phyloP scores from a whole-genome alignment of 2,797 vertebrate genomes.

The Anguilla megastoma region DNA sequence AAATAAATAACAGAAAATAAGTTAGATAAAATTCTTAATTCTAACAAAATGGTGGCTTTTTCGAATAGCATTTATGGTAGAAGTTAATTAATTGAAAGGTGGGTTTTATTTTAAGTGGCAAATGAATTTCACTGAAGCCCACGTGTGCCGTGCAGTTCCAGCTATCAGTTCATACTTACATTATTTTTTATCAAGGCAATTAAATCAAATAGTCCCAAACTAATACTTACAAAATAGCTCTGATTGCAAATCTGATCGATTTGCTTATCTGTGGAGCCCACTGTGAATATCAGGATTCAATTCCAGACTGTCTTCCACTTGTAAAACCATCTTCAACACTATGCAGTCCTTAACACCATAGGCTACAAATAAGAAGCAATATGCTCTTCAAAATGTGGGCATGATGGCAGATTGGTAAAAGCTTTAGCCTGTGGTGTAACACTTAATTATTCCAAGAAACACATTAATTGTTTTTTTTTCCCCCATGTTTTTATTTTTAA shows the following conservation, averaged over 20 bases:
- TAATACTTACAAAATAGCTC: not conserved
- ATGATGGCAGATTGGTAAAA: not conserved
- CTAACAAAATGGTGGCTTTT: not conserved
- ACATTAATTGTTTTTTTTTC: not conserved
- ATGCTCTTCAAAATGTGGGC: not conserved
- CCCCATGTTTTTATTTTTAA: not conserved
- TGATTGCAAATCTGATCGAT: not conserved
- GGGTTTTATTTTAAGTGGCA: not conserved
- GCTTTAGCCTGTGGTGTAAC: not conserved
- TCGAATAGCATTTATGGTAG: not conserved
- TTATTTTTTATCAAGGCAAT: not conserved
- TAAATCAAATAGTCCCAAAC: not conserved
- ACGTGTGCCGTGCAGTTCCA: not conserved
- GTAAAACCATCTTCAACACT: not conserved
- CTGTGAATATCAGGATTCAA: not conserved
- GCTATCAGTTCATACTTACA: not conserved
- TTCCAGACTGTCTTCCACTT: not conserved
- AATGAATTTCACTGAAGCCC: not conserved
- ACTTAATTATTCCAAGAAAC: not conserved
- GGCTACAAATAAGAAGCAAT: not conserved
- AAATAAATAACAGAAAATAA: not conserved
- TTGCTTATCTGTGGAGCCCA: not conserved
- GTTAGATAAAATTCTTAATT: not conserved
- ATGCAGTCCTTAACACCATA: not conserved
- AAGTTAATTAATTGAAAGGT: not conserved